Base-by-base conservation (phyloP, 2,797 vertebrate species). In the Bucorvus abyssinicus region DNA sequence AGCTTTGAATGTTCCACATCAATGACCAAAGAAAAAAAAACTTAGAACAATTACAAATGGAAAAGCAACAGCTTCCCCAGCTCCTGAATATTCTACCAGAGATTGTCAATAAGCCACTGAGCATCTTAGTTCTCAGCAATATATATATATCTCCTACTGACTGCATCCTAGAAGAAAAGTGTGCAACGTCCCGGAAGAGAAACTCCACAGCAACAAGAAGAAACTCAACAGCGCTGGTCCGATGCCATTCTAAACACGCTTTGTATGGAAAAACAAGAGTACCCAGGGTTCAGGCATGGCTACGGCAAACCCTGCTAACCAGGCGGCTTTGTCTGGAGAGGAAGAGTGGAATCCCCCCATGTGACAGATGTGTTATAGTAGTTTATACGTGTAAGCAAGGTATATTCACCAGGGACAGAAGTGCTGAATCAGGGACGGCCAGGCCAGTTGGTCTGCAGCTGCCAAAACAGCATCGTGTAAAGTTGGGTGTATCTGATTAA, bases 241-340 rank as follows among this genome's bases (percentile, higher is more conserved):
- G 3, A 79, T 64, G 65, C 53, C 86, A 86, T 71, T 74, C 77
- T 71, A 84, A 94, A 88, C 49, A 78, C 15, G 40, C 27, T 64
- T 52, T 2, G 0, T 5, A 60, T 8, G 64, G 92, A 60, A 84
- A 83, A 83, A 26, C 36, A 53, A 12, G 56, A 74, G n/a, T 10
- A 47, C 3, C 2, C 2, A 5, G 60, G 63, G 82, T 10, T 77
- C 68, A 83, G 50, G 80, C 68, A 63, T 0, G 21, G 71, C 79
- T 61, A 29, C 71, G 50, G 71, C 90, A 77, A 83, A 77, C 92
- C 44, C 40, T 67, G 76, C 68, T 74, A 57, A 49, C 24, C 88
- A 89, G n/a, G 60, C 14, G 21, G 76, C 90, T 93, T 84, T 86
- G 73, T 77, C 13, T 71, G 69, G 63, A 70, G 27, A 73, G 36